phyloP scores from a whole-genome alignment of 2,113 vertebrate species.

The Cephalopholis sonnerati region DNA sequence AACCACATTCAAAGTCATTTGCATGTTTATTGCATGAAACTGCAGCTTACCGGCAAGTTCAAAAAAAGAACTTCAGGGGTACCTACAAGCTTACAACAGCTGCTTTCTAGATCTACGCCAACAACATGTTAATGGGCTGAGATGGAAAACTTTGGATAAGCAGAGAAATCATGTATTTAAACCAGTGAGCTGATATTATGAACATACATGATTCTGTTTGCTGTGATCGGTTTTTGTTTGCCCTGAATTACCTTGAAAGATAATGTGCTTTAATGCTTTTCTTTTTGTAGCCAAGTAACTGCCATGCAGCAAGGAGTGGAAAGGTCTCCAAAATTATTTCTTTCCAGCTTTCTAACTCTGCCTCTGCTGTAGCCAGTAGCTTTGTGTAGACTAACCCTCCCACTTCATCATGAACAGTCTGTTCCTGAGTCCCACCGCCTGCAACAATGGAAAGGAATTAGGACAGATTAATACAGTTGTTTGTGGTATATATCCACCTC shows the following conservation, averaged over 20 bases:
- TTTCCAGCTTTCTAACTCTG: conserved; percentile 40
- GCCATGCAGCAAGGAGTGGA: conserved; percentile 71
- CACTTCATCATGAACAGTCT: conserved; percentile 19
- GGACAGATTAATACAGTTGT: conserved; percentile 24
- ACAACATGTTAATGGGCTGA: conserved; percentile 5
- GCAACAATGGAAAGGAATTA: conserved; percentile 15
- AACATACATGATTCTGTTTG: conserved; percentile 52
- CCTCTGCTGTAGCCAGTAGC: conserved; percentile 31
- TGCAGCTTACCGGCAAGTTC: conserved; percentile 41
- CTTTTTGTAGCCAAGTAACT: conserved; percentile 76
- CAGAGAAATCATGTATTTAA: conserved; percentile 62
- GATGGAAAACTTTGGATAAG: neutral
- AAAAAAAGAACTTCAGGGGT: conserved; percentile 1
- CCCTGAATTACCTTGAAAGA: conserved; percentile 1
- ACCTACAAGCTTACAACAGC: conserved; percentile 14
- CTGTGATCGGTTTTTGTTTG: conserved; percentile 23
- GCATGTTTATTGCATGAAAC: conserved; percentile 74
- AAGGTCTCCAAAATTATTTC: conserved; percentile 66
- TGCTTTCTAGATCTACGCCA: conserved; percentile 28
- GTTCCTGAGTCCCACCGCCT: conserved; percentile 24
- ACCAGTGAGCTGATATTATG: conserved; percentile 15
- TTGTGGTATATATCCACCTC: conserved; percentile 3
- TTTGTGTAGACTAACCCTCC: conserved; percentile 70
- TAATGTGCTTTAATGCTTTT: conserved; percentile 71
- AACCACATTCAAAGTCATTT: conserved; percentile 62